Evolutionary conservation across 2,113 vertebrate species (phyloP), one percentile per base, ranked within the genome.

Genomic region (Pandion haliaetus): DNA sequence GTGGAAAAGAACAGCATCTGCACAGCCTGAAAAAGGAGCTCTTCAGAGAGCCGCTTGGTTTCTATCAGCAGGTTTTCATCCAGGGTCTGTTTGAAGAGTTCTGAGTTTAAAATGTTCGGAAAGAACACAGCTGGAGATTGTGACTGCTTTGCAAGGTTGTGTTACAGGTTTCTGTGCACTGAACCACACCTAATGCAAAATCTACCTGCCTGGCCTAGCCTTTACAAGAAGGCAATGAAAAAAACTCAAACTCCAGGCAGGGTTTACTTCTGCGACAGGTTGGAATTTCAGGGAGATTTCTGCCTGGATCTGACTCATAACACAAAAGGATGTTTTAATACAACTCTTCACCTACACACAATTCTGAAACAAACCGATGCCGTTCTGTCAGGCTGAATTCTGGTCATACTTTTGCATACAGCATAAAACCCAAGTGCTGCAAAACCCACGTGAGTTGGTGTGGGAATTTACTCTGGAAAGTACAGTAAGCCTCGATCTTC

Each of bases 391-490:
- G 65, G 57, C 52, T 65, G 54, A 72, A 67, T 52, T 93, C 86
- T 91, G 84, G 78, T 69, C 86, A 36, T 1, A 4, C 24, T 93
- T 95, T 90, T 91, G 87, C 94, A 94, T 96, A 90, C 18, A 76
- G 74, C 74, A 83, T 12, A 92, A 82, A 86, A 9, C 70, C 73
- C 73, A 79, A 93, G 54, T 61, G 74, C 81, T 95, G 73, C 66
- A 71, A 74, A 58, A 34, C 6, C 54, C 57, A 31, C 1, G 13
- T 26, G 50, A 87, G 57, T 2, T 10, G 40, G 12, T 72, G 70
- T 65, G 82, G 90, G 85, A 95, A 93, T 86, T 95, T 50, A 93
- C 93, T 85, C 90, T 65, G 89, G 86, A 96, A 96, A 96, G 92
- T 95, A 81, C 91, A 96, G 94, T 86, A 89, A 94, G 20, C 84